Evolutionary conservation across 2,797 vertebrate genomes (phyloP), one percentile per base, ranked within the genome.

Genomic region (Darevskia mixta): DNA sequence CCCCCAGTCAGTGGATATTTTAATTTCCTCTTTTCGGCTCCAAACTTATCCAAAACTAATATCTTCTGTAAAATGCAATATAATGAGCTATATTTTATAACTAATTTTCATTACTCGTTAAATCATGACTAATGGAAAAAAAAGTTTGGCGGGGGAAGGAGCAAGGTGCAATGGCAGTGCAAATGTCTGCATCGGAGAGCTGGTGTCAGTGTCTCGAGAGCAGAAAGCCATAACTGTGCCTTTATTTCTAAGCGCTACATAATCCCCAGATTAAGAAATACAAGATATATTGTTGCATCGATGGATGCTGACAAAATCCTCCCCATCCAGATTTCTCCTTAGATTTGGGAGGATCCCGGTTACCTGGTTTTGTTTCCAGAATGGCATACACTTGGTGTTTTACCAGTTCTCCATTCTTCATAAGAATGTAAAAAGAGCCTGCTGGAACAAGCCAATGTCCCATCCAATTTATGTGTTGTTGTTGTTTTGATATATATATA

Each of bases 71-170:
- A 85, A 85, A 88, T 15, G 29, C 41, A 87, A 67, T 45, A 27
- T 85, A 75, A 79, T 80, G 73, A 85, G 32, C 38, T 29, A 25
- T 80, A 64, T 75, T 79, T 73, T 75, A 85, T 55, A 88, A 72
- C 55, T 67, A 73, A 61, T 72, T 72, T 80, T 88, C 87, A 35
- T 80, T 85, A 61, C 77, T 79, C 55, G 11, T 85, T 88, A 85
- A 88, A 88, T 88, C 83, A 67, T 79, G 77, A 88, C 69, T 84
- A 88, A 88, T 85, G 87, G 77, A 73, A 66, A 80, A 73, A 81
- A 55, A 55, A 49, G 23, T 35, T 13, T 29, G 87, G 83, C 3
- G 23, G n/a, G 20, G 41, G 87, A 35, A 35, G 58, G 67, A 32
- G n/a, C 10, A 64, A 80, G 82, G 67, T 43, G 41, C 38, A 75